These are phyloP conservation scores for Drosophila subpulchrella DNA, from an alignment of 1,140 invertebrate genomes.

Conservation along the genomic window DNA sequence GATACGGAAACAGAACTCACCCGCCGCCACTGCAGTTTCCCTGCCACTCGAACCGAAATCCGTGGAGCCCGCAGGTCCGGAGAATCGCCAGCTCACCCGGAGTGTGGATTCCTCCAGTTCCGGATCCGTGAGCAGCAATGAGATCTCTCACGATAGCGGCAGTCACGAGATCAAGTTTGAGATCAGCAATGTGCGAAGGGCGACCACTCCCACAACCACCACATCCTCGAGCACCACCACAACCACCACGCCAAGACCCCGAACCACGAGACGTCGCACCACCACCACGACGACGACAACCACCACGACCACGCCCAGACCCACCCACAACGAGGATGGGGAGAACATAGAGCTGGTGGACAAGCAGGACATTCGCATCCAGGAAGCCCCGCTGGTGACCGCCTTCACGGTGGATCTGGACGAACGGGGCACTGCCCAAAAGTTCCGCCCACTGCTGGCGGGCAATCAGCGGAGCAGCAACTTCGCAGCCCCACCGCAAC, in stretches of 20 bases:
- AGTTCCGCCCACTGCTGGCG: constrained; percentile 89
- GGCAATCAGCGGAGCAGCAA: constrained; percentile 67
- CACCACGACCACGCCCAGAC: constrained; percentile 86
- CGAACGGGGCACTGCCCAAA: constrained; percentile 89
- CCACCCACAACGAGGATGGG: constrained; percentile 87
- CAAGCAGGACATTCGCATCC: constrained; percentile 91
- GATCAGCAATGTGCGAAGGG: constrained; percentile 69
- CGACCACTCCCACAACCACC: constrained; percentile 71
- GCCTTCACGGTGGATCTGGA: constrained; percentile 94
- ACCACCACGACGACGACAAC: constrained; percentile 85
- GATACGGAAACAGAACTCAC: constrained; percentile 37
- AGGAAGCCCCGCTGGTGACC: constrained; percentile 90
- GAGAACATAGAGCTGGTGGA: constrained; percentile 88
- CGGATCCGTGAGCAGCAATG: constrained; percentile 65
- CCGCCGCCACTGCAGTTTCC: neutral
- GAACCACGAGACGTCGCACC: constrained; percentile 86
- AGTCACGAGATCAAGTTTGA: constrained; percentile 81
- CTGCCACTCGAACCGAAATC: constrained; percentile 16
- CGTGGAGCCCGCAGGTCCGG: constrained; percentile 25
- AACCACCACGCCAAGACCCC: constrained; percentile 84
- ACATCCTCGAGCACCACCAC: constrained; percentile 71
- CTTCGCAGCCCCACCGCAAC: constrained; percentile 27
- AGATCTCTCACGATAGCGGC: constrained; percentile 65
- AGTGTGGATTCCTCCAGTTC: constrained; percentile 62
- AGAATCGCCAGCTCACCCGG: constrained; percentile 61